Evolutionary conservation across 2,113 vertebrate genomes (phyloP).

Genomic region (Melozone crissalis): DNA sequence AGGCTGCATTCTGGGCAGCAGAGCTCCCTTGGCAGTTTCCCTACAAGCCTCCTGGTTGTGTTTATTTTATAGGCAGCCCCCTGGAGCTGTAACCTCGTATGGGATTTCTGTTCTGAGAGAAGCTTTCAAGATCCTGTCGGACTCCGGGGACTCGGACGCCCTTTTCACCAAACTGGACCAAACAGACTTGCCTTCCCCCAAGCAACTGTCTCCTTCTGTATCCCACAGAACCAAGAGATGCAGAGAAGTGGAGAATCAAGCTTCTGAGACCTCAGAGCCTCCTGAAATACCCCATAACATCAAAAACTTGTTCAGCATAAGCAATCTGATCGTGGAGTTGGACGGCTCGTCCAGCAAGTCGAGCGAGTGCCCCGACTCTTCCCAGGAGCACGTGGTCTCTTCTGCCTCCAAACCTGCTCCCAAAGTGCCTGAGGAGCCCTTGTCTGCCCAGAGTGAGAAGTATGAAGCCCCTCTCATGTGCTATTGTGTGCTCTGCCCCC

Average conservation of each 20-base stretch:
- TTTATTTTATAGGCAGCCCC: constrained; percentile 66
- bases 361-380: constrained; percentile 22
- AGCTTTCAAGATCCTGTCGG: constrained; percentile 76
- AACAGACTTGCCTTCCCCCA: constrained; percentile 74
- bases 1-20: neutral
- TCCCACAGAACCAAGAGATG: constrained; percentile 70
- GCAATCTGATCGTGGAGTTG: constrained; percentile 75
- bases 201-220: constrained; percentile 63
- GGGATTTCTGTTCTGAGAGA: constrained; percentile 75
- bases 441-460: constrained; percentile 44
- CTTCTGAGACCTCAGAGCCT: constrained; percentile 5
- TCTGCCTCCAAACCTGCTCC: constrained; percentile 48
- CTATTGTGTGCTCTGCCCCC: neutral
- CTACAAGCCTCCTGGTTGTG: neutral
- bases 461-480: constrained; percentile 45
- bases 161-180: constrained; percentile 79
- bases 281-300: neutral
- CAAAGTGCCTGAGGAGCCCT: neutral
- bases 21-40: neutral
- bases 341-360: constrained; percentile 70
- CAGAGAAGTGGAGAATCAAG: constrained; percentile 2
- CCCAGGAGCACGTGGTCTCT: constrained; percentile 28
- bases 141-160: constrained; percentile 39
- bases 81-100: constrained; percentile 30
- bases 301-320: constrained; percentile 63